Conservation (phyloP, 2,888 invertebrate genomes). For the Maniola hyperantus region DNA sequence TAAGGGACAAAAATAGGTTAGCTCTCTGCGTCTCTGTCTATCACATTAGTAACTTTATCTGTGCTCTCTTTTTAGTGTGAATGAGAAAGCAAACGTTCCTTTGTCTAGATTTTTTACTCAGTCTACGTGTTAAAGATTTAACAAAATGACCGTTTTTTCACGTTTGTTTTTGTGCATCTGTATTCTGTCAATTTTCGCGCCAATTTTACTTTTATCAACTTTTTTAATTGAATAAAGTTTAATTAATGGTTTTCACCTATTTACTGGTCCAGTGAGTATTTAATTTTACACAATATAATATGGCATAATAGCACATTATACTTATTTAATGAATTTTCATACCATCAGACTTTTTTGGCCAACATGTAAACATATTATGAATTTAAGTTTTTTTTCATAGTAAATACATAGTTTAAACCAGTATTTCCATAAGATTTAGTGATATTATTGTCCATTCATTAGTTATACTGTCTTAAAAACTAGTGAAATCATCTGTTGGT, state of each 20-base stretch:
- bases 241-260: slow-evolving; percentile 10
- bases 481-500: too few species aligned
- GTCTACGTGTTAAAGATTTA: too few species aligned
- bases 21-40: too few species aligned
- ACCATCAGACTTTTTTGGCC: not conserved
- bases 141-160: too few species aligned
- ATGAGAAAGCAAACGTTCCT: too few species aligned
- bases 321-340: not conserved
- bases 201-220: slow-evolving; percentile 48
- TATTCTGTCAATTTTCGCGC: slow-evolving; percentile 65
- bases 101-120: too few species aligned
- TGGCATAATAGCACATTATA: not conserved
- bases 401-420: not conserved
- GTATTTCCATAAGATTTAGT: not conserved
- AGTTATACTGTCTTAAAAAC: too few species aligned
- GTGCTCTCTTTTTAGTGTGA: too few species aligned
- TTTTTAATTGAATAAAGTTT: not conserved
- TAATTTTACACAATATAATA: not conserved
- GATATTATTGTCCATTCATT: not conserved
- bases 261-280: slow-evolving; percentile 7
- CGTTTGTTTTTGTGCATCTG: slow-evolving; percentile 31
- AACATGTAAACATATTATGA: not conserved
- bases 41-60: too few species aligned
- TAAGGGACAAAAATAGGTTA: too few species aligned
- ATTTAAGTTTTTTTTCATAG: not conserved